Evolutionary conservation across 2,113 vertebrate genomes (phyloP), one percentile per base, ranked within the genome.

Genomic region (Ahaetulla prasina): DNA sequence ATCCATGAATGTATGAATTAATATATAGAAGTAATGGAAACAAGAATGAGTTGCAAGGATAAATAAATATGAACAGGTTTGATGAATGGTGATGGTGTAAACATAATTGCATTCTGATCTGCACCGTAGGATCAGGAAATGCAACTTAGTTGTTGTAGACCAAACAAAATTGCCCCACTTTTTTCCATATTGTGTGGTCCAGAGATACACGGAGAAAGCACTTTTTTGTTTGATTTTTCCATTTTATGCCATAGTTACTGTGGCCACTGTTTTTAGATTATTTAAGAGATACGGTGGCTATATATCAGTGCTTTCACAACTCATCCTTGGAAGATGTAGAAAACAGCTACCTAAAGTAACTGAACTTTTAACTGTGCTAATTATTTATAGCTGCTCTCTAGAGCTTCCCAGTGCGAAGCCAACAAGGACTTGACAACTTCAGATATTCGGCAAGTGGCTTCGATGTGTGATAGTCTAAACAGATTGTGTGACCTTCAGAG

Each of bases 291-390:
- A 95, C 93, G 94, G 96, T 97, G 95, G 95, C 95, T 96, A 96
- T 95, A 95, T 94, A 96, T 92, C 96, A 1, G 45, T 93, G 95
- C 94, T 95, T 95, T 96, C 95, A 47, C 95, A 93, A 93, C 43
- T 95, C 96, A 89, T 95, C 86, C 7, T 94, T 57, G 89, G 95
- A 96, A 97, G 96, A 97, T 92, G 95, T 93, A 96, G 96, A 96
- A 97, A 97, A 96, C 95, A 94, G 96, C 96, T 97, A 97, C 96
- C 97, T 95, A 97, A 97, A 97, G 97, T 97, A 97, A 96, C 96
- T 97, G 97, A 98, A 98, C 97, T 97, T 97, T 97, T 97, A 97
- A 96, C 97, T 97, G 97, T 94, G 96, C 97, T 98, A 98, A 98
- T 98, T 98, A 98, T 98, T 98, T 97, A 96, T 96, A 96, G 96